Percentiles rank a stretch among this genome's conserved stretches.
These are phyloP conservation scores for Hydropotes inermis DNA, from an alignment of 2,113 vertebrate species.

Conservation along the genomic window DNA sequence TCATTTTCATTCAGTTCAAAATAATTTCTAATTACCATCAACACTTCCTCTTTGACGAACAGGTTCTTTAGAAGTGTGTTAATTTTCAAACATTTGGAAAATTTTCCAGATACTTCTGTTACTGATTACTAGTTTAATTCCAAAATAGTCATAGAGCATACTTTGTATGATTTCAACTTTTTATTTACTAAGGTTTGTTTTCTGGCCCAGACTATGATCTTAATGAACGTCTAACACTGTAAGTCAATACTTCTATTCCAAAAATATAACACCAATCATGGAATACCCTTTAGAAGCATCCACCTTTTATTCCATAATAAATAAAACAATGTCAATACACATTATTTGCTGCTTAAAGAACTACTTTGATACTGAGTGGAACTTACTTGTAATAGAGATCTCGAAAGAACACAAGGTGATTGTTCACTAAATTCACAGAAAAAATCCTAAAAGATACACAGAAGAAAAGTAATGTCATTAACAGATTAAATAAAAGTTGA, in stretches of 20 bases:
- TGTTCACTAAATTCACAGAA: constrained; percentile 99
- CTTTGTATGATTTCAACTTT: not conserved
- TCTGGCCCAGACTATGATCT: not conserved
- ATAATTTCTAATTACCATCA: not conserved
- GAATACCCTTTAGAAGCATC: constrained; percentile 17
- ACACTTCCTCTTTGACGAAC: not conserved
- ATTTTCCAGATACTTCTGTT: not conserved
- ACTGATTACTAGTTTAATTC: not conserved
- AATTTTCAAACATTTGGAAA: constrained; percentile 8
- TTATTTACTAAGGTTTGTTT: not conserved
- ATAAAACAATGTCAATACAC: not conserved
- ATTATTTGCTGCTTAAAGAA: constrained; percentile 3
- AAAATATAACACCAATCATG: not conserved
- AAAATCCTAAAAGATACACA: constrained; percentile 88
- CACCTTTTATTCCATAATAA: not conserved
- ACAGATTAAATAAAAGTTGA: not conserved
- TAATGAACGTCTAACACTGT: not conserved
- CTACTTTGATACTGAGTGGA: not conserved
- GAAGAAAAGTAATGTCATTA: constrained; percentile 35
- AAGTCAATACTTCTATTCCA: not conserved
- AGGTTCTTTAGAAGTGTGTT: not conserved
- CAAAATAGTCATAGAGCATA: not conserved
- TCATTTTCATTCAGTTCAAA: not conserved
- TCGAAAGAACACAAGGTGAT: constrained; percentile 97
- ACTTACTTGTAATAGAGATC: constrained; percentile 95